Evolutionary conservation across 2,113 vertebrate genomes (phyloP).

Genomic region (Chlamydotis undulata): DNA sequence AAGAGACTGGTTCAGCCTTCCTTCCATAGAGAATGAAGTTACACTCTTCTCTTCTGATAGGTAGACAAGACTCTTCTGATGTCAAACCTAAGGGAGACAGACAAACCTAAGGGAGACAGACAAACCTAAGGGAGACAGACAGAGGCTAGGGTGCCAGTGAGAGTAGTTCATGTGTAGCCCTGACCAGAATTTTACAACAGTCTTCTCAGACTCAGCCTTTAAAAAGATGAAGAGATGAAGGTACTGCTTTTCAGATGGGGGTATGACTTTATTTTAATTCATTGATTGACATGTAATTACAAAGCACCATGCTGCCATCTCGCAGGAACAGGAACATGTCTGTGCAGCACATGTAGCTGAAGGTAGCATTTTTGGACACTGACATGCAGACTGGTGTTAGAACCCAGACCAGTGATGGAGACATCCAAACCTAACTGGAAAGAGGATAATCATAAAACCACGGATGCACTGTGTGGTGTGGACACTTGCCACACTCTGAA

Average conservation of each 20-base stretch:
- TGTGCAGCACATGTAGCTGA: not conserved
- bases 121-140: not conserved
- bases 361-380: not conserved
- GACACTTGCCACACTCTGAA: not conserved
- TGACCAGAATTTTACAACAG: not conserved
- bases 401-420: not conserved
- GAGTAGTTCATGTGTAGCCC: not conserved
- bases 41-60: not conserved
- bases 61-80: not conserved
- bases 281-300: not conserved
- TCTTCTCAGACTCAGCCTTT: not conserved
- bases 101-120: not conserved
- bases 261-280: not conserved
- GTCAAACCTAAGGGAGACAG: not conserved
- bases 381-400: not conserved
- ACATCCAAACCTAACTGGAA: not conserved
- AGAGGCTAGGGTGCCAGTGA: not conserved
- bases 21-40: not conserved
- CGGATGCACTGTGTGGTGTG: not conserved
- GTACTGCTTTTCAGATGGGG: not conserved
- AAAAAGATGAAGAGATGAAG: not conserved
- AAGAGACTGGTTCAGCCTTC: not conserved
- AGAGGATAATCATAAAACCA: not conserved
- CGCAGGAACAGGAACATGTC: not conserved
- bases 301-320: not conserved